Evolutionary conservation across 1,140 invertebrate genomes (phyloP).

Genomic region (Drosophila ironensis): DNA sequence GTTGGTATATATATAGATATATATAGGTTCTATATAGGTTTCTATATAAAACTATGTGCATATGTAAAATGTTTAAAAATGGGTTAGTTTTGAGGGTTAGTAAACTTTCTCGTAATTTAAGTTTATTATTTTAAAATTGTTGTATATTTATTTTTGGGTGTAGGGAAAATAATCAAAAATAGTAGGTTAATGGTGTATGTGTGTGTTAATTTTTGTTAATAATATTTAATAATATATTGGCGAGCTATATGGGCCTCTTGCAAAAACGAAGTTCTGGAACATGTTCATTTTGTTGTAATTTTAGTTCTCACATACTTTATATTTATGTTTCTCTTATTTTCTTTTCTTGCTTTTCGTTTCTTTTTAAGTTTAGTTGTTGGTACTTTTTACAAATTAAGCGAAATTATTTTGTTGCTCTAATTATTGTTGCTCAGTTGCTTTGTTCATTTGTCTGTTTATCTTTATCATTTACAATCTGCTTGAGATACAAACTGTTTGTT

Average conservation of each 20-base stretch:
- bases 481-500: slow-evolving; percentile 54
- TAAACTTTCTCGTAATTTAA: slow-evolving; percentile 47
- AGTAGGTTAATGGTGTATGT: slow-evolving; percentile 67
- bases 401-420: slow-evolving; percentile 69
- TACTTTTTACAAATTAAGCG: slow-evolving; percentile 79
- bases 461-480: slow-evolving; percentile 75
- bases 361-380: slow-evolving; percentile 68
- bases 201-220: slow-evolving; percentile 45
- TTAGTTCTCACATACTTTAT: slow-evolving; percentile 42
- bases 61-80: slow-evolving; percentile 47
- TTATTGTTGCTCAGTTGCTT: slow-evolving; percentile 77
- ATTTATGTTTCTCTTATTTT: slow-evolving; percentile 29
- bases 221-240: slow-evolving; percentile 81
- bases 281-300: slow-evolving; percentile 57
- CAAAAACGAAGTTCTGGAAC: slow-evolving; percentile 82
- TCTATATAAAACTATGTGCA: slow-evolving; percentile 44
- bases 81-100: slow-evolving; percentile 45
- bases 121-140: slow-evolving; percentile 43
- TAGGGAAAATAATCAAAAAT: slow-evolving; percentile 58
- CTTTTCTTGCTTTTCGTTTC: slow-evolving; percentile 44
- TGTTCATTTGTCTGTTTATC: slow-evolving; percentile 41
- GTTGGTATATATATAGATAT: slow-evolving; percentile 44
- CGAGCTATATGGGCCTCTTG: slow-evolving; percentile 83
- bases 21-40: slow-evolving; percentile 45
- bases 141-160: slow-evolving; percentile 30